Conservation (phyloP, 2,888 invertebrate genomes). For the Synanthedon formicaeformis region DNA sequence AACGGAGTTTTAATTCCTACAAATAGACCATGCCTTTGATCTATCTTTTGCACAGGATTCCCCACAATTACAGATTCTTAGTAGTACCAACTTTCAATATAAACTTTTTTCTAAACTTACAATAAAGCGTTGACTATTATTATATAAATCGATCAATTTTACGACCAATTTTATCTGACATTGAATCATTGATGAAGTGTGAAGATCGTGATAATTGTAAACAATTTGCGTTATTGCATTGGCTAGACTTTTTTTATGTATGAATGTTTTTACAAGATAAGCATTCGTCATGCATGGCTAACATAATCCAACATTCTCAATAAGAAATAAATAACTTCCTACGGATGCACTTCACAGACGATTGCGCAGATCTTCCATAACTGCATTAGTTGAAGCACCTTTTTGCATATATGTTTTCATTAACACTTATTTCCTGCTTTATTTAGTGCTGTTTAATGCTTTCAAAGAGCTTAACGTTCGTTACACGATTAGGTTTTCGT, state of each 20-base stretch:
- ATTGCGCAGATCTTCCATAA: neutral
- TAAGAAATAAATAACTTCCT: neutral
- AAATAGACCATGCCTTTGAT: no score
- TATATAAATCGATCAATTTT: no score
- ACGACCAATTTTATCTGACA: constrained; percentile 15
- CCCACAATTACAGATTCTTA: no score
- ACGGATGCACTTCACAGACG: neutral
- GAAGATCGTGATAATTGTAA: constrained; percentile 24
- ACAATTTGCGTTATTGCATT: neutral
- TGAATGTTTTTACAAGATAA: constrained; percentile 1
- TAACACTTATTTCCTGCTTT: neutral
- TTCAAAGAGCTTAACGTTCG: neutral
- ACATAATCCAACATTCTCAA: neutral
- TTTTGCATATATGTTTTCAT: neutral
- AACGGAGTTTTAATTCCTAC: no score
- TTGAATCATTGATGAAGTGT: constrained; percentile 42
- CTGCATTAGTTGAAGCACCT: neutral
- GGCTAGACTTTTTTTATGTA: neutral
- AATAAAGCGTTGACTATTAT: no score
- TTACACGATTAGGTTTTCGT: no score
- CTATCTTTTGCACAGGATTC: no score
- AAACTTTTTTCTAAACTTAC: no score
- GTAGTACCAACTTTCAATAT: no score
- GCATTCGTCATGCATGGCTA: constrained; percentile 1
- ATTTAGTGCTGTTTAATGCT: neutral